Base-by-base conservation (phyloP, 2,113 vertebrate species). In the Antidorcas marsupialis region DNA sequence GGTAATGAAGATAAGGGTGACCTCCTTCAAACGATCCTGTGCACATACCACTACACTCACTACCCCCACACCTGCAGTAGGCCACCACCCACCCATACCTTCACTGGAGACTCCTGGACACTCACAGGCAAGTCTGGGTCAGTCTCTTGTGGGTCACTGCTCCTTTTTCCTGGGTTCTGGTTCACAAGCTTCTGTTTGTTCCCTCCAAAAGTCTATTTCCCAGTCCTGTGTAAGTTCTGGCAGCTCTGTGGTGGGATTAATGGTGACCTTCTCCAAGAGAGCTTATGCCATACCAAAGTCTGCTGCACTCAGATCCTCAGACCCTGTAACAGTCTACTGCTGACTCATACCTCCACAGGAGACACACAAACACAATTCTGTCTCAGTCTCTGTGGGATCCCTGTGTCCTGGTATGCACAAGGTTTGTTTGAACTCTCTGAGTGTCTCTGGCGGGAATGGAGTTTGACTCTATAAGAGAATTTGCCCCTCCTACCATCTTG, bases 391-490 rank as follows among this genome's bases (percentile, higher is more conserved):
- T 23, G n/a, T 39, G 67, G n/a, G 19, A 11, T 23, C 67, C 19
- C n/a, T 71, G 67, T 21, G n/a, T 71, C n/a, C n/a, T 39, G 10
- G n/a, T 71, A 21, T 1, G 1, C 2, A 39, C 67, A 71, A 71
- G n/a, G 10, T 71, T 39, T 71, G n/a, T 39, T 39, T 71, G 67
- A 71, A 10, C n/a, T 10, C n/a, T 71, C n/a, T 39, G 9, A 71
- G 9, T 0, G 0, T 39, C n/a, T 71, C n/a, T 71, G 5, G 19
- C 0, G 2, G n/a, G 19, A 71, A 39, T 39, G 19, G n/a, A 21
- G 19, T 71, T 71, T 39, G 67, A 71, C 21, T 71, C n/a, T 71
- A 39, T 39, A 39, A 71, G 67, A 71, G 1, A 71, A 71, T 39
- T 39, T 0, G 0, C 5, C n/a, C 19, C n/a, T 39, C 4, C n/a